Base-by-base conservation (phyloP, 2,888 invertebrate species). In the Thereva nobilitata region DNA sequence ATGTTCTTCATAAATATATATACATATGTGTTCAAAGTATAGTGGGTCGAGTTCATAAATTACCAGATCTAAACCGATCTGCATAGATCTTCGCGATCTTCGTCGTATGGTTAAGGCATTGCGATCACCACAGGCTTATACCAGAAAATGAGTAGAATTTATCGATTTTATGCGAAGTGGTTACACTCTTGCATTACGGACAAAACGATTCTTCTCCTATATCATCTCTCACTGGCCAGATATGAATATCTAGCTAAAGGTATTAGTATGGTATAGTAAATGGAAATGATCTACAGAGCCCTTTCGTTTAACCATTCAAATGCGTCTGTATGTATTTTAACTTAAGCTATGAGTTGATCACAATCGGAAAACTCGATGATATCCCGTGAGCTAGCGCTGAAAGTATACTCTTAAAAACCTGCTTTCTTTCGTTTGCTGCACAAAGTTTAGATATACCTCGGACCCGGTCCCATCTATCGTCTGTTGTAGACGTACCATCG, bases 401-500 rank as follows among this genome's bases (percentile, higher is more conserved):
- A 41, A 49, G 34, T 10, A 50, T 50, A 23, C 50, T 41, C 50
- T 50, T 40, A 61, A 61, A 23, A 23, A 23, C 23, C 23, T 23
- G 23, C 61, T 50, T 61, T 40, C 50, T 61, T 61, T 40, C 38
- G 40, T 38, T 61, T 50, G 34, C 45, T 38, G 40, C 12, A 9
- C 40, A 47, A 10, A 44, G 61, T 50, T 41, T 40, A 50, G 50
- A 50, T 61, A 23, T 23, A 23, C 23, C 23, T 23, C 23, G 23
- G 23, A 1, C 23, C 61, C 61, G 34, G 38, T 4, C 41, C 61
- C 41, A 50, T 61, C 50, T 49, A 50, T 41, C 50, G 49, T 50
- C 50, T 41, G 50, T n/a, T 50, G 34, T 50, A 12, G 49, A 50
- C 44, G 67, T 67, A 69, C 68, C 70, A 68, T 47, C 50, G 61